Percentiles rank a stretch among this genome's conserved stretches.
Conservation (phyloP, 1,140 invertebrate genomes). For the Thalassaphorura encarpata region DNA sequence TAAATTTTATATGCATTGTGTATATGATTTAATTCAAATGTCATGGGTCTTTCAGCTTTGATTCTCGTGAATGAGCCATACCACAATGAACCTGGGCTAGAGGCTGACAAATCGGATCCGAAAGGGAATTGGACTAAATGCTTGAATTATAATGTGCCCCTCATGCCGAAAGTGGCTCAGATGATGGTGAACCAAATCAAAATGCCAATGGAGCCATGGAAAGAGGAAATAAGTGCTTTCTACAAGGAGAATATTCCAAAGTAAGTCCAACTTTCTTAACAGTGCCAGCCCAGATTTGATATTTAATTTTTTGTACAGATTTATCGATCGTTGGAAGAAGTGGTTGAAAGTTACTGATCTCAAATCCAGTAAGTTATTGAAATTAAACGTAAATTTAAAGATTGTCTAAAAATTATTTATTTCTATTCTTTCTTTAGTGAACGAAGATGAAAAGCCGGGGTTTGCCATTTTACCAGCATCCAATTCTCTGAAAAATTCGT, state of each 20-base stretch:
- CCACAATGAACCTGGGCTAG: constrained; percentile 13
- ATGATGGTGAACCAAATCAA: background rate
- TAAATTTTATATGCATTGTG: background rate
- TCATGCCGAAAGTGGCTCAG: background rate
- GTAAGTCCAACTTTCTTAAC: background rate
- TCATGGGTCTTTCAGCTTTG: background rate
- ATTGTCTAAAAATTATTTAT: background rate
- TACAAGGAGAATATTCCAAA: background rate
- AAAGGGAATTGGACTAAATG: background rate
- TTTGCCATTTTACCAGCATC: background rate
- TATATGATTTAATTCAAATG: background rate
- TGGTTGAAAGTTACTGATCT: background rate
- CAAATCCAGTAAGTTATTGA: background rate
- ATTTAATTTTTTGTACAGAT: background rate
- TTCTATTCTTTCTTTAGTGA: background rate
- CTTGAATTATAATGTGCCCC: background rate
- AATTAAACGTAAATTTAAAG: background rate
- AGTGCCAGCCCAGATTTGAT: background rate
- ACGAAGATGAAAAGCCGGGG: background rate
- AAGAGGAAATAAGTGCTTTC: background rate
- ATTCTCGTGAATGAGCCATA: constrained; percentile 12
- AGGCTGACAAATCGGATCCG: background rate
- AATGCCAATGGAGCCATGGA: background rate
- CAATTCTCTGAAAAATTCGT: too few relatives aligned
- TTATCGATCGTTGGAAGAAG: background rate